These are phyloP conservation scores for Pomatorhinus ruficollis DNA, from an alignment of 2,113 vertebrate species.

Conservation along the genomic window DNA sequence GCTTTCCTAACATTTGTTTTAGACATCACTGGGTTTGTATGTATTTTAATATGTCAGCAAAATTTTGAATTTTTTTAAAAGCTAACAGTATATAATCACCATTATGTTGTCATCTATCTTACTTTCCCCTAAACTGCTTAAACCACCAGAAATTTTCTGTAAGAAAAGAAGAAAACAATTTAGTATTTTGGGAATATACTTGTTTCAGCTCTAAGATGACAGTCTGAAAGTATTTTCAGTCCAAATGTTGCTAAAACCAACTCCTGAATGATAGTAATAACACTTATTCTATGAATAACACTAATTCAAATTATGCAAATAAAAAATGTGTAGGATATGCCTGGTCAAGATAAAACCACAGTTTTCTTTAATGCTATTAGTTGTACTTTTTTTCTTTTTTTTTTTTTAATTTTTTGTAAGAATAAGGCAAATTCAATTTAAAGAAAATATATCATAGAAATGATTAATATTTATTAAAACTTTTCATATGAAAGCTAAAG, in stretches of 20 bases:
- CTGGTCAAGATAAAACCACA: background rate
- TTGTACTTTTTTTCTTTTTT: background rate
- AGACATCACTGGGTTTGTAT: background rate
- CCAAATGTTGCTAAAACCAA: background rate
- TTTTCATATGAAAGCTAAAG: background rate
- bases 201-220: background rate
- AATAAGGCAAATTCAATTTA: background rate
- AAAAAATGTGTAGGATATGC: background rate
- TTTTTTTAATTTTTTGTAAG: background rate
- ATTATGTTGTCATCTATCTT: background rate
- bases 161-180: background rate
- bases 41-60: background rate
- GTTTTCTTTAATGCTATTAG: background rate
- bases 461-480: background rate
- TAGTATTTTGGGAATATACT: background rate
- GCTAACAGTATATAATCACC: background rate
- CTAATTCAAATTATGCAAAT: background rate
- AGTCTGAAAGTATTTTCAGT: background rate
- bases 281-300: background rate
- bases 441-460: background rate
- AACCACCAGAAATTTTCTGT: background rate
- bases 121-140: background rate
- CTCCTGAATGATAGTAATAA: background rate
- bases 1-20: background rate
- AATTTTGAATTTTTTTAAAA: background rate